Evolutionary conservation across 2,888 invertebrate genomes (phyloP).

Genomic region (Panorpa germanica): DNA sequence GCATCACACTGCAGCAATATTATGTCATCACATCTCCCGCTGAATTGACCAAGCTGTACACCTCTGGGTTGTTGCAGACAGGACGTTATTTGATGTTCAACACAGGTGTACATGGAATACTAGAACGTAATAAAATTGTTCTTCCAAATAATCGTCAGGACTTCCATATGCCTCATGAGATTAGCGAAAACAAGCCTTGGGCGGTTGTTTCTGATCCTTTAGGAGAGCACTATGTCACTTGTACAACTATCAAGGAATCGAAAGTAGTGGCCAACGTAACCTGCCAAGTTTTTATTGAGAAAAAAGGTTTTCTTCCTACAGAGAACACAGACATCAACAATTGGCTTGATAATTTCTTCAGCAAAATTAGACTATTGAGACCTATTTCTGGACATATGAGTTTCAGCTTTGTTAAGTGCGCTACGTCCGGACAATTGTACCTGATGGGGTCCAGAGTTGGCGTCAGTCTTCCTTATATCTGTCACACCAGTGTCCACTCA

Average conservation of each 20-base stretch:
- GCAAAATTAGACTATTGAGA: slow-evolving; percentile 38
- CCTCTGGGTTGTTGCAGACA: slow-evolving; percentile 27
- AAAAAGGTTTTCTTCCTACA: slow-evolving; percentile 47
- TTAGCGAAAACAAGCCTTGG: slow-evolving; percentile 59
- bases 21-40: slow-evolving; percentile 44
- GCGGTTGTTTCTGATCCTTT: slow-evolving; percentile 57
- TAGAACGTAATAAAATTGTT: slow-evolving; percentile 48
- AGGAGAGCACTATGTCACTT: slow-evolving; percentile 60
- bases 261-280: slow-evolving; percentile 64
- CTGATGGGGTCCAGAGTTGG: slow-evolving; percentile 57
- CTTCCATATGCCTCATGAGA: slow-evolving; percentile 47
- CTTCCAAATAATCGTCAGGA: slow-evolving; percentile 45
- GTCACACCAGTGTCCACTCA: slow-evolving; percentile 49
- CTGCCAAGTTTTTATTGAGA: slow-evolving; percentile 47
- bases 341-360: slow-evolving; percentile 55
- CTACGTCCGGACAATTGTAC: slow-evolving; percentile 33
- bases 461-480: slow-evolving; percentile 62
- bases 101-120: slow-evolving; percentile 53
- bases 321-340: slow-evolving; percentile 44
- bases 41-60: slow-evolving; percentile 51
- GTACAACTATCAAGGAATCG: slow-evolving; percentile 65
- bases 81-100: slow-evolving; percentile 45
- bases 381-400: slow-evolving; percentile 62
- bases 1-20: slow-evolving; percentile 46
- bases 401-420: slow-evolving; percentile 51